Evolutionary conservation across 92 coral and sea anemone genomes (phyloP).

Genomic region (Scolanthus callimorphus): DNA sequence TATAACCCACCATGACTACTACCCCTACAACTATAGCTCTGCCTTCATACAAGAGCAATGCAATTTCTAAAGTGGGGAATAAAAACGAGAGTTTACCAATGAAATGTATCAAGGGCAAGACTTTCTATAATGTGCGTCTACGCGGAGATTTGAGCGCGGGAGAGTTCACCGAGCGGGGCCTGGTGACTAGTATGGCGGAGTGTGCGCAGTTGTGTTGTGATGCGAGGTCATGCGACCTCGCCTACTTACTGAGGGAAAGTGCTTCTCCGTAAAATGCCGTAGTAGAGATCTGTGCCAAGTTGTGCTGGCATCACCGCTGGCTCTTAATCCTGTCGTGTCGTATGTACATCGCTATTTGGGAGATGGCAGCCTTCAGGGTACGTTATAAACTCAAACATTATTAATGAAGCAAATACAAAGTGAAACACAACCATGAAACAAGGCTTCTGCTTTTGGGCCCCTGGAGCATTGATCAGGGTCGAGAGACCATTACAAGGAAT

Average conservation of each 20-base stretch:
- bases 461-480: too few species aligned
- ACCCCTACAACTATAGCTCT: slow-evolving; percentile 4
- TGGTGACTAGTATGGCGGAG: slow-evolving; percentile 60
- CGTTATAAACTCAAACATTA: too few species aligned
- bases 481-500: too few species aligned
- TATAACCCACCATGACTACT: background rate
- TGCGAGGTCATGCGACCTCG: slow-evolving; percentile 81
- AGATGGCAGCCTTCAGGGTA: slow-evolving; percentile 38
- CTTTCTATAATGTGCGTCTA: slow-evolving; percentile 63
- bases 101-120: slow-evolving; percentile 57
- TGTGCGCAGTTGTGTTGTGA: slow-evolving; percentile 77
- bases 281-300: slow-evolving; percentile 62
- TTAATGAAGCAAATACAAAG: too few species aligned
- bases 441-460: too few species aligned
- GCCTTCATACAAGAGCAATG: slow-evolving; percentile 13
- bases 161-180: slow-evolving; percentile 65
- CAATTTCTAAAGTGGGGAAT: slow-evolving; percentile 5
- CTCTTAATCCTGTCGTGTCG: slow-evolving; percentile 69
- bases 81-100: background rate
- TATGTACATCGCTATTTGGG: slow-evolving; percentile 52
- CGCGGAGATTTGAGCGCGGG: slow-evolving; percentile 89
- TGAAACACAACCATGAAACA: too few species aligned
- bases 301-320: slow-evolving; percentile 60
- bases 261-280: slow-evolving; percentile 79
- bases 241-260: slow-evolving; percentile 70